Conservation (phyloP, 2,797 vertebrate genomes). For the Sebastes paucispinis region DNA sequence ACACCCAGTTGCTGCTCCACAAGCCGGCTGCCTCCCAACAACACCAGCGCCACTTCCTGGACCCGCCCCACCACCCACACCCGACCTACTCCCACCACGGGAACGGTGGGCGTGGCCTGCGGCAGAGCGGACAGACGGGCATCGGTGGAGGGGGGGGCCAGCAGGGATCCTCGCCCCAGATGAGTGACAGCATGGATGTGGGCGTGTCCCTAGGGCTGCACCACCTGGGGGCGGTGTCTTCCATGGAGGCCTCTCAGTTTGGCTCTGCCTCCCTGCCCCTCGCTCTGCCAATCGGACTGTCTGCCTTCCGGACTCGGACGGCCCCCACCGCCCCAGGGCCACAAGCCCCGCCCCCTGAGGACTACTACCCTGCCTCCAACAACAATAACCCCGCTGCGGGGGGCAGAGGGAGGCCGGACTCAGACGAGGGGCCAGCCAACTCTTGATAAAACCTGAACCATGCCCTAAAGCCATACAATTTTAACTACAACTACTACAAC, state of each 20-base stretch:
- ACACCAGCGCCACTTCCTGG: slow-evolving; percentile 86
- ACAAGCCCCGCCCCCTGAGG: slow-evolving; percentile 83
- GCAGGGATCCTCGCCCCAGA: slow-evolving; percentile 86
- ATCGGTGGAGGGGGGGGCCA: slow-evolving; percentile 71
- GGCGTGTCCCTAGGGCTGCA: slow-evolving; percentile 86
- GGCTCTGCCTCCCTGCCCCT: slow-evolving; percentile 91
- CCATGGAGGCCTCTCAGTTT: slow-evolving; percentile 89
- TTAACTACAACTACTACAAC: slow-evolving; percentile 82
- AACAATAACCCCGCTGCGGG: slow-evolving; percentile 85
- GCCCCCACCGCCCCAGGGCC: slow-evolving; percentile 82
- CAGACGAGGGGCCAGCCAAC: slow-evolving; percentile 90
- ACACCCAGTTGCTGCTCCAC: slow-evolving; percentile 90
- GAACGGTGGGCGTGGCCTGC: slow-evolving; percentile 82
- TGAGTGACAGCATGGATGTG: slow-evolving; percentile 91
- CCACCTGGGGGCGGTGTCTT: slow-evolving; percentile 87
- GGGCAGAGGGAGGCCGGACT: slow-evolving; percentile 86
- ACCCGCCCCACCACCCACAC: slow-evolving; percentile 86
- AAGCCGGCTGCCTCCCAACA: slow-evolving; percentile 87
- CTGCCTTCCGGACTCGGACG: slow-evolving; percentile 96
- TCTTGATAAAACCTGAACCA: slow-evolving; percentile 94
- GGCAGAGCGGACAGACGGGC: slow-evolving; percentile 80
- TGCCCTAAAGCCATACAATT: slow-evolving; percentile 89
- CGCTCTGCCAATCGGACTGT: slow-evolving; percentile 90
- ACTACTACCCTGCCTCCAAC: slow-evolving; percentile 88
- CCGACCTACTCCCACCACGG: slow-evolving; percentile 87